These are phyloP conservation scores for Cosmia trapezina DNA, from an alignment of 2,888 invertebrate genomes.

Conservation along the genomic window DNA sequence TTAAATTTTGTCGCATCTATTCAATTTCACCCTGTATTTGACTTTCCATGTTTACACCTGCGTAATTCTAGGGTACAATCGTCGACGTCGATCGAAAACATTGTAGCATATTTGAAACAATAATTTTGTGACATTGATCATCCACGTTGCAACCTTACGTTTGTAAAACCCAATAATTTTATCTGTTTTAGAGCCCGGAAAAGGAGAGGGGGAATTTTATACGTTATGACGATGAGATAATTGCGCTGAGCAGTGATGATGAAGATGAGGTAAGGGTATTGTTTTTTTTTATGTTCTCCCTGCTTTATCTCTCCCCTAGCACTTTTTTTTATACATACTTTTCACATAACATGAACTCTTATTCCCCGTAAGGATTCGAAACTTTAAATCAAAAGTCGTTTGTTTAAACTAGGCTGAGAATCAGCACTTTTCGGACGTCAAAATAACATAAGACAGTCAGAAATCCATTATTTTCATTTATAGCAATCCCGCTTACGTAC, in stretches of 20 bases:
- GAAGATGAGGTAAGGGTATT: slow-evolving; percentile 77
- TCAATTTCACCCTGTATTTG: no score
- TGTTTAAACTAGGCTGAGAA: no score
- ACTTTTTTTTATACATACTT: no score
- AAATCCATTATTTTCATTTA: no score
- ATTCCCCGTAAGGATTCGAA: no score
- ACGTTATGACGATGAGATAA: slow-evolving; percentile 81
- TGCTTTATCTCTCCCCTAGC: no score
- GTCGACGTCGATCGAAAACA: neutral
- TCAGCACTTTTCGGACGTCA: no score
- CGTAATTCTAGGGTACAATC: neutral
- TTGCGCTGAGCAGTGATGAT: slow-evolving; percentile 87
- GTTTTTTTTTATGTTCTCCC: neutral
- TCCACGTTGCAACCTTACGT: neutral
- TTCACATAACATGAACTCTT: no score
- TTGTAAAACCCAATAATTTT: neutral
- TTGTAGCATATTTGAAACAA: neutral
- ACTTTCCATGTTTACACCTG: neutral
- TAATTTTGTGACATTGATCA: neutral
- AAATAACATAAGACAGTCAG: no score
- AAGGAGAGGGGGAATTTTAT: slow-evolving; percentile 69
- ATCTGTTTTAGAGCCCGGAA: slow-evolving; percentile 67
- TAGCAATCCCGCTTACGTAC: no score
- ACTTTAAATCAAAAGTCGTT: no score
- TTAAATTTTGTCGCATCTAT: no score